Percentiles rank a stretch among this genome's conserved stretches.
Conservation (phyloP, 1,140 invertebrate species). For the Halesus radiatus region DNA sequence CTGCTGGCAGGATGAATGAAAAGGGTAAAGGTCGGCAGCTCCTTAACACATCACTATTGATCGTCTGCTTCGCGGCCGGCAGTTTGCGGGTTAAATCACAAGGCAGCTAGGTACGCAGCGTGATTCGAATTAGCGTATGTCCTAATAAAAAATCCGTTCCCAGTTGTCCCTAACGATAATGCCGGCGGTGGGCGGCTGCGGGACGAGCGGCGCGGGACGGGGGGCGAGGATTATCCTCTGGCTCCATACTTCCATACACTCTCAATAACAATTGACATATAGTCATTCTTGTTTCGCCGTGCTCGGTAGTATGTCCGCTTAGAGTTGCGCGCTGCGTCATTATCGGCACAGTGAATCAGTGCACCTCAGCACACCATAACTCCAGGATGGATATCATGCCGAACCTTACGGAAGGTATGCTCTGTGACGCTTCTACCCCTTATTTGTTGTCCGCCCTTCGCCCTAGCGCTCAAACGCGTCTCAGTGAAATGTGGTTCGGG, state of each 20-base stretch:
- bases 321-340: constrained; percentile 37
- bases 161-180: constrained; percentile 39
- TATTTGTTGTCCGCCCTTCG: constrained; percentile 9
- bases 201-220: neutral
- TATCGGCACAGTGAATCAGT: constrained; percentile 27
- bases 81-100: constrained; percentile 14
- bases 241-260: constrained; percentile 31
- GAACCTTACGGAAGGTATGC: constrained; percentile 42
- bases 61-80: neutral
- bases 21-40: too few relatives aligned
- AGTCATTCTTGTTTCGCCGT: constrained; percentile 43
- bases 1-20: too few relatives aligned
- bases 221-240: constrained; percentile 2
- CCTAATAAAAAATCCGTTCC: constrained; percentile 37
- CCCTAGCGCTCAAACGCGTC: neutral
- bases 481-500: constrained; percentile 11
- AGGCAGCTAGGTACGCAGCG: constrained; percentile 17
- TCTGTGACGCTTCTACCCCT: constrained; percentile 17
- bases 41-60: too few relatives aligned
- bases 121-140: constrained; percentile 37
- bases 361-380: constrained; percentile 5
- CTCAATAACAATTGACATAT: constrained; percentile 38
- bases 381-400: constrained; percentile 37
- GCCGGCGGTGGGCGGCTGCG: neutral
- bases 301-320: constrained; percentile 41